phyloP scores from a whole-genome alignment of 2,888 invertebrate genomes.

The Hirtodrosophila histrioides region DNA sequence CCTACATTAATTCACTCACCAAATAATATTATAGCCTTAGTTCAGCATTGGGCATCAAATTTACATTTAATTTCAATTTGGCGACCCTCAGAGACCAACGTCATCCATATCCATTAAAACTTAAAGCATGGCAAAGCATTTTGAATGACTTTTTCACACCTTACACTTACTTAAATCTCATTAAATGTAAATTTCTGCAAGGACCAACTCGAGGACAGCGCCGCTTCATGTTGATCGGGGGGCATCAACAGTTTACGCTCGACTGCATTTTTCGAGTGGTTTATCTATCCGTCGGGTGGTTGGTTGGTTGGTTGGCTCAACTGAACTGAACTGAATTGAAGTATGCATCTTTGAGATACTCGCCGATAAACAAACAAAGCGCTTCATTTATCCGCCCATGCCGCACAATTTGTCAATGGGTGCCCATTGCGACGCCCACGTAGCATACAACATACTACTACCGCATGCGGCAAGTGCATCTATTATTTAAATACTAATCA shows the following conservation, averaged over 20 bases:
- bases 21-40: too few relatives aligned
- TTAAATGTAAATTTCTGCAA: slow-evolving; percentile 73
- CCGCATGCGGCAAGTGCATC: slow-evolving; percentile 46
- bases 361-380: slow-evolving; percentile 61
- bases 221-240: slow-evolving; percentile 12
- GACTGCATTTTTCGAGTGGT: slow-evolving; percentile 68
- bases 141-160: slow-evolving; percentile 57
- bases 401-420: slow-evolving; percentile 27
- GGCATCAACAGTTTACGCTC: slow-evolving; percentile 67
- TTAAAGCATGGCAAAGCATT: slow-evolving; percentile 31
- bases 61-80: slow-evolving; percentile 50
- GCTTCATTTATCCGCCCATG: slow-evolving; percentile 35
- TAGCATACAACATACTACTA: slow-evolving; percentile 13
- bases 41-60: slow-evolving; percentile 26
- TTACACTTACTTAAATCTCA: slow-evolving; percentile 68
- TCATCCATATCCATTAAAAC: slow-evolving; percentile 27
- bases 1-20: too few relatives aligned
- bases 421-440: not conserved
- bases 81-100: slow-evolving; percentile 15
- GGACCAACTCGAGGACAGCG: slow-evolving; percentile 36
- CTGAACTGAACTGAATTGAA: slow-evolving; percentile 21
- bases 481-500: slow-evolving; percentile 70
- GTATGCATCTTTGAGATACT: slow-evolving; percentile 51
- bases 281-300: slow-evolving; percentile 42
- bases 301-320: slow-evolving; percentile 16